These are phyloP conservation scores for Xanthia icteritia DNA, from an alignment of 2,888 invertebrate genomes.

Conservation along the genomic window DNA sequence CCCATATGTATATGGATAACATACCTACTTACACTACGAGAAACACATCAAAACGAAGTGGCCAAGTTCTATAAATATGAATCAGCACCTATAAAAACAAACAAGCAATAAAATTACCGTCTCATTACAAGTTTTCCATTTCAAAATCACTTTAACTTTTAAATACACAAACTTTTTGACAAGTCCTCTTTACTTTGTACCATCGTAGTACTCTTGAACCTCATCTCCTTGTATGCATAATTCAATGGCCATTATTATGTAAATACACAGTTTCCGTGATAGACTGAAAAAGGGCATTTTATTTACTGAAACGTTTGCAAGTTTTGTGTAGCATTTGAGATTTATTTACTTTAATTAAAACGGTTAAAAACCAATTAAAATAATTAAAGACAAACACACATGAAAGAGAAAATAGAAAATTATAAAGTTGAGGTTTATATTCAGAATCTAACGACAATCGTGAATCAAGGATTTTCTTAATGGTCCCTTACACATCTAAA, in stretches of 20 bases:
- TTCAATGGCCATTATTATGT: constrained; percentile 81
- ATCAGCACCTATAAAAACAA: not conserved
- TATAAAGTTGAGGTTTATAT: not conserved
- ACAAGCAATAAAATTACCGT: not conserved
- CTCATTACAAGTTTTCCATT: constrained; percentile 21
- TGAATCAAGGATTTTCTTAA: not conserved
- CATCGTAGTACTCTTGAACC: constrained; percentile 48
- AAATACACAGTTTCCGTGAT: constrained; percentile 69
- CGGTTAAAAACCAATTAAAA: not conserved
- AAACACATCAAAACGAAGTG: not conserved
- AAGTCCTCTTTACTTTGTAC: constrained; percentile 21
- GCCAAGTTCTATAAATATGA: not conserved
- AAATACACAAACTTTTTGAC: constrained; percentile 46
- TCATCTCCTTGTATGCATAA: constrained; percentile 74
- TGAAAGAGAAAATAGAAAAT: not conserved
- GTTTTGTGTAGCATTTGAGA: constrained; percentile 1
- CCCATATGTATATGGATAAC: not conserved
- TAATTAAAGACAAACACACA: not conserved
- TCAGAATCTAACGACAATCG: not conserved
- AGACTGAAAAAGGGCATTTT: constrained; percentile 65
- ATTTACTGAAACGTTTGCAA: constrained; percentile 50
- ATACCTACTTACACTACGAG: not conserved
- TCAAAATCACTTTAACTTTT: constrained; percentile 36
- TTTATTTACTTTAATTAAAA: not conserved
- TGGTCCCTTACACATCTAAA: not conserved